A percentile compares a stretch with the other conserved stretches of the same genome.
Conservation (phyloP, 2,888 invertebrate genomes). For the Parelbella ahira region DNA sequence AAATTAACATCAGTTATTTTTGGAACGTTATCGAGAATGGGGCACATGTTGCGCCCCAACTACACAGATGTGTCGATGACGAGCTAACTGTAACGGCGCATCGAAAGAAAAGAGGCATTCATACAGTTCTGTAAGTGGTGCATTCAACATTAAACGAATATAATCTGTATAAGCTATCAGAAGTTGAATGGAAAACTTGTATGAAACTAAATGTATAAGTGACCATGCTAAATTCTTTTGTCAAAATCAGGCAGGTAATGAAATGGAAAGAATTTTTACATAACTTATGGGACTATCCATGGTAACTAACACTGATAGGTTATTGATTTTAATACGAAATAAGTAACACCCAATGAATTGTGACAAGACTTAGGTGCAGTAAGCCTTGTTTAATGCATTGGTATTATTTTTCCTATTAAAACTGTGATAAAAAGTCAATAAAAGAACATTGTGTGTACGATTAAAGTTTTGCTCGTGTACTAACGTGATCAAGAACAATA, state of each 20-base stretch:
- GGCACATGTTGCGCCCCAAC: slow-evolving; percentile 47
- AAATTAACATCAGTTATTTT: slow-evolving; percentile 63
- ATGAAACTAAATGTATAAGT: neutral
- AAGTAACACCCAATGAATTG: too few relatives aligned
- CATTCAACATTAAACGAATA: slow-evolving; percentile 3
- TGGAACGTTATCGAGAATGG: slow-evolving; percentile 54
- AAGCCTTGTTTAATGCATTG: too few relatives aligned
- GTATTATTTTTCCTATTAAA: too few relatives aligned
- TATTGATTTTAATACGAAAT: too few relatives aligned
- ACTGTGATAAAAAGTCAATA: too few relatives aligned
- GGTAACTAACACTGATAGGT: too few relatives aligned
- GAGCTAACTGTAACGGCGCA: slow-evolving; percentile 37
- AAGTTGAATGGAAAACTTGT: neutral
- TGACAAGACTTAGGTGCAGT: too few relatives aligned
- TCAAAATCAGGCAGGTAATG: slow-evolving; percentile 2
- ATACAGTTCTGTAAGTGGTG: slow-evolving; percentile 10
- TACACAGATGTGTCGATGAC: slow-evolving; percentile 51
- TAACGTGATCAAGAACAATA: too few relatives aligned
- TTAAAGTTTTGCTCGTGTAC: too few relatives aligned
- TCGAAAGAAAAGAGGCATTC: slow-evolving; percentile 36
- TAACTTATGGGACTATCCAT: too few relatives aligned
- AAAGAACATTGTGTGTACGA: too few relatives aligned
- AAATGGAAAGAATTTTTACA: slow-evolving; percentile 13
- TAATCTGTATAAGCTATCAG: neutral
- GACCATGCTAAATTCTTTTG: neutral